Base-by-base conservation (phyloP, 2,888 invertebrate genomes). In the Pheosia gnoma region DNA sequence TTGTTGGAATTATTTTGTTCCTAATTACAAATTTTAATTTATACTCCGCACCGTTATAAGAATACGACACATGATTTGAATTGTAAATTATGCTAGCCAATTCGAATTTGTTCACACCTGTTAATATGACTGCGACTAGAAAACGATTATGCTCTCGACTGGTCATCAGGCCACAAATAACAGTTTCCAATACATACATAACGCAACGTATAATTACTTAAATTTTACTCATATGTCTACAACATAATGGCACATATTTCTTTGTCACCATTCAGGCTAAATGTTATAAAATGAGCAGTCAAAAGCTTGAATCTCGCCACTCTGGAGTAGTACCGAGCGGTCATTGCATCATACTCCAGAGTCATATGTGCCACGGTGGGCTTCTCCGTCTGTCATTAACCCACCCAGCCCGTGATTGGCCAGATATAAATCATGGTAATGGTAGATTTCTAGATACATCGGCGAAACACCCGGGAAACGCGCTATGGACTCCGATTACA, bases 371-470 rank as follows among this genome's bases (percentile, higher is more conserved):
- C 85, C 81, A 80, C 81, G 80, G 85, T 80, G 79, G 82, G 78
- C 78, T 72, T 80, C 76, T 72, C 77, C 77, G 81, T 75, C 90
- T 88, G 86, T 91, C 89, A 91, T 92, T 92, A 92, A 86, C 82
- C 83, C 82, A 82, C 81, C 85, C 80, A 83, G 82, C 80, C 88
- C 81, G 83, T 86, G 87, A 89, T 90, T 86, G 86, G 81, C 84
- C 82, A 82, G 87, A 90, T 90, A 92, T 92, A 91, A 92, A 92
- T 91, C 93, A 91, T 87, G 87, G 85, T 92, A 92, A 93, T 92
- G 87, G 90, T 87, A 91, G 84, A 92, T 92, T 90, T 89, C 88
- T 87, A 85, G 90, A 87, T 85, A 86, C 86, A 86, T 85, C 89
- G 84, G 83, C 82, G 87, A 89, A 88, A 89, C 87, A 86, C 87